phyloP scores from a whole-genome alignment of 2,113 vertebrate species.

The Noctilio leporinus region DNA sequence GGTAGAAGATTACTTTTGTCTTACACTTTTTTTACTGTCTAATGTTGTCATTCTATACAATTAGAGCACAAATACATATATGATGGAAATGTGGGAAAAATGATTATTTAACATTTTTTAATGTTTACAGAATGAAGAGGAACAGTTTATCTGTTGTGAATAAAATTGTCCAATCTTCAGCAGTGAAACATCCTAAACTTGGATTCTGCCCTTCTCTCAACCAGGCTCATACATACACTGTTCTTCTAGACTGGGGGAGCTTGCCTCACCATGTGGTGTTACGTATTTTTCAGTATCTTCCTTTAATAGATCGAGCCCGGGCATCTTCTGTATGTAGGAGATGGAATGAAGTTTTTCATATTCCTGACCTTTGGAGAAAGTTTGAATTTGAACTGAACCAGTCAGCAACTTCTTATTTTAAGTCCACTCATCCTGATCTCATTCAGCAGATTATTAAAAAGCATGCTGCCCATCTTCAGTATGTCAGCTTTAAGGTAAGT shows the following conservation, averaged over 20 bases:
- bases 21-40: neutral
- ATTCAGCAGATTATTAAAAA: slow-evolving; percentile 94
- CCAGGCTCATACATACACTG: neutral
- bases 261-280: slow-evolving; percentile 86
- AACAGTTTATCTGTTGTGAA: slow-evolving; percentile 73
- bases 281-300: slow-evolving; percentile 87
- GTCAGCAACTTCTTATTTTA: slow-evolving; percentile 86
- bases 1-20: neutral
- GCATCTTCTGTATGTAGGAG: slow-evolving; percentile 87
- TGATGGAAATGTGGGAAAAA: neutral
- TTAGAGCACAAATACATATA: neutral
- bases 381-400: slow-evolving; percentile 94
- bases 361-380: slow-evolving; percentile 90
- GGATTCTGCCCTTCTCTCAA: slow-evolving; percentile 4
- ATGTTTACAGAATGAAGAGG: slow-evolving; percentile 84
- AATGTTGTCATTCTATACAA: neutral
- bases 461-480: slow-evolving; percentile 88
- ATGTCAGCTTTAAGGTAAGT: slow-evolving; percentile 91
- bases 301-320: slow-evolving; percentile 85
- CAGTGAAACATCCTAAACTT: slow-evolving; percentile 80
- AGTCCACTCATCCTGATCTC: slow-evolving; percentile 91
- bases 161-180: slow-evolving; percentile 68
- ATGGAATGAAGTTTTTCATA: slow-evolving; percentile 92
- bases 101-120: neutral
- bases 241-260: slow-evolving; percentile 82